These are phyloP conservation scores for Sebastes vulpes DNA, from an alignment of 2,797 vertebrate species.

Conservation along the genomic window DNA sequence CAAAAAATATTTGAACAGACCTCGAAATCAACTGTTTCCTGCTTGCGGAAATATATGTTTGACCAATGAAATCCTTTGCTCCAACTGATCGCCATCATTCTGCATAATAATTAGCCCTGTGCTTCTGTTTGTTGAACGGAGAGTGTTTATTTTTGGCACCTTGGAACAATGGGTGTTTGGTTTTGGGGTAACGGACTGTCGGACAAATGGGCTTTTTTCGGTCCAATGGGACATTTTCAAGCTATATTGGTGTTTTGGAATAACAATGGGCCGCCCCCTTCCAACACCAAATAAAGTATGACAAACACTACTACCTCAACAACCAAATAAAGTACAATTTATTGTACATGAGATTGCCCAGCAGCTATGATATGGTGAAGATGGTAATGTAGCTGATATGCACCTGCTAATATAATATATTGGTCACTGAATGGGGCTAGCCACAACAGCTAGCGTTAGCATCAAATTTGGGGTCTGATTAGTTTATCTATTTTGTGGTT, in stretches of 20 bases:
- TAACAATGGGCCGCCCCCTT: neutral
- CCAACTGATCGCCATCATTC: too few relatives aligned
- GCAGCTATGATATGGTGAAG: neutral
- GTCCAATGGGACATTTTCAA: neutral
- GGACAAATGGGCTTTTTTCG: neutral
- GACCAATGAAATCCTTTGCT: neutral
- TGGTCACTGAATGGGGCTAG: neutral
- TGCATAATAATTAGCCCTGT: too few relatives aligned
- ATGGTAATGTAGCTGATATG: neutral
- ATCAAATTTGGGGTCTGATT: too few relatives aligned
- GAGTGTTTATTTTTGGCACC: too few relatives aligned
- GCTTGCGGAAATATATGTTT: neutral
- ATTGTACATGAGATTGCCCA: neutral
- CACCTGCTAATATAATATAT: fast-evolving
- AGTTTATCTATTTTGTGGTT: too few relatives aligned
- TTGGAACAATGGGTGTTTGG: too few relatives aligned
- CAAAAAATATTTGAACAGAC: neutral
- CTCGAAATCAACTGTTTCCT: fast-evolving
- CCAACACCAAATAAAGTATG: neutral
- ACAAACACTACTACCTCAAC: neutral
- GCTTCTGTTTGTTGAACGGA: too few relatives aligned
- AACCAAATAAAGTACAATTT: neutral
- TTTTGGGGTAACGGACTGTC: too few relatives aligned
- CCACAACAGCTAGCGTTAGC: neutral
- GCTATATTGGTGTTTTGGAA: neutral